Percentiles rank a stretch among this genome's conserved stretches.
Conservation (phyloP, 2,113 vertebrate genomes). For the Cebidichthys violaceus region DNA sequence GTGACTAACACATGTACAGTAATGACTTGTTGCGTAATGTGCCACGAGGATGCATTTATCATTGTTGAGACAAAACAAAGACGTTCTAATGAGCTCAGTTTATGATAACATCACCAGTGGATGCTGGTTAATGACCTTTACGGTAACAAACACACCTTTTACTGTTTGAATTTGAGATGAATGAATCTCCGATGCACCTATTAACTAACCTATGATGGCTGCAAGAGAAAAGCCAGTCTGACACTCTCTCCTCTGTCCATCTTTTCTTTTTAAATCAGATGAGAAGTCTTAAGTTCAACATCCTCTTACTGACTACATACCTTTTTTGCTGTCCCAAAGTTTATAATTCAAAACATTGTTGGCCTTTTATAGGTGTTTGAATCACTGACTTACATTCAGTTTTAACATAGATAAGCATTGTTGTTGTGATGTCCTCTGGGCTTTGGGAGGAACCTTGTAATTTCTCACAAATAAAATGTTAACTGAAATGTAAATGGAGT, state of each 20-base stretch:
- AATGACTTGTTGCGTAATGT: background rate
- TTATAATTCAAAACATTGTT: background rate
- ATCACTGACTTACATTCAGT: background rate
- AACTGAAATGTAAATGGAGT: no score
- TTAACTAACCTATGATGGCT: background rate
- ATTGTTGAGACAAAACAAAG: background rate
- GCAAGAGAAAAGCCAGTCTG: background rate
- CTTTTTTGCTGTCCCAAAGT: background rate
- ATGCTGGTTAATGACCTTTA: background rate
- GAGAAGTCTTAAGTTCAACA: no score
- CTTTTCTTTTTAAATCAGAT: no score
- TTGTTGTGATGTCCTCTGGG: background rate
- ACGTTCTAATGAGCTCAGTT: slow-evolving; percentile 1
- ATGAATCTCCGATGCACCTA: slow-evolving; percentile 24
- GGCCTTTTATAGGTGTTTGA: background rate
- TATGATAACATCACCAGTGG: background rate
- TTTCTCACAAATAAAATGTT: background rate
- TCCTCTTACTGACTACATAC: no score
- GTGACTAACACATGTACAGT: background rate
- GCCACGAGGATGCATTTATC: background rate
- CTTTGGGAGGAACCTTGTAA: background rate
- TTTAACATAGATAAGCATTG: background rate
- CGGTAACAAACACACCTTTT: slow-evolving; percentile 25
- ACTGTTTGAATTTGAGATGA: slow-evolving; percentile 8
- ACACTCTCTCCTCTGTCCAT: background rate